These are phyloP conservation scores for Ricordea florida DNA, from an alignment of 92 coral and sea anemone species.

Conservation along the genomic window DNA sequence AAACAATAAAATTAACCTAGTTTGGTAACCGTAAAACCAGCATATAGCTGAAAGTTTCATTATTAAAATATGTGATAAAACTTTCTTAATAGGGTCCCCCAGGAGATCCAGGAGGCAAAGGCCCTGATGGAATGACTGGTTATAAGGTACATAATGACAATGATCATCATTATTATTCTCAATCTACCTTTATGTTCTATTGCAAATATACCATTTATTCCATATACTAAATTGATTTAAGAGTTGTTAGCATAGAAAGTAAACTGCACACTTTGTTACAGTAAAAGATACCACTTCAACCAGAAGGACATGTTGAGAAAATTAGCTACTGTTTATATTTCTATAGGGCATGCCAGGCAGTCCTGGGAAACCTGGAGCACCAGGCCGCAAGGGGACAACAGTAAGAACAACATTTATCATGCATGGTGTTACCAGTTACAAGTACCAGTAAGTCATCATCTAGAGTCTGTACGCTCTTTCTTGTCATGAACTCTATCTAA, in stretches of 20 bases:
- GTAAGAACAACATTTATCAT: conserved; percentile 38
- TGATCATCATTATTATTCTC: neutral
- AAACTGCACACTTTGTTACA: no score
- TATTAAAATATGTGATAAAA: neutral
- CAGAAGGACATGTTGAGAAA: no score
- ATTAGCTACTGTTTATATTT: neutral
- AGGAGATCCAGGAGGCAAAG: conserved; percentile 60
- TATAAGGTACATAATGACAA: conserved; percentile 31
- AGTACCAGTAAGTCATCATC: neutral
- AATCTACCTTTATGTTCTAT: neutral
- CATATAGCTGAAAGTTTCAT: neutral
- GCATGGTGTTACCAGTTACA: neutral
- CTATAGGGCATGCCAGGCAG: conserved; percentile 65
- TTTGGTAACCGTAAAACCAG: no score
- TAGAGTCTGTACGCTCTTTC: no score
- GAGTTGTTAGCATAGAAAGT: no score
- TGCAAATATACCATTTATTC: neutral
- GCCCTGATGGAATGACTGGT: conserved; percentile 47
- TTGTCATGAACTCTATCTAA: no score
- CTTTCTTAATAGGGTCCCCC: conserved; percentile 37
- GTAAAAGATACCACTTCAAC: no score
- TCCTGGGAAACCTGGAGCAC: conserved; percentile 61
- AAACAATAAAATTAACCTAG: no score
- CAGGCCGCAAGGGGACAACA: conserved; percentile 37
- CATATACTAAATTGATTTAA: no score